A percentile compares a stretch with the other conserved stretches of the same genome.
phyloP scores from a whole-genome alignment of 2,113 vertebrate genomes.

The Sakesphorus luctuosus region DNA sequence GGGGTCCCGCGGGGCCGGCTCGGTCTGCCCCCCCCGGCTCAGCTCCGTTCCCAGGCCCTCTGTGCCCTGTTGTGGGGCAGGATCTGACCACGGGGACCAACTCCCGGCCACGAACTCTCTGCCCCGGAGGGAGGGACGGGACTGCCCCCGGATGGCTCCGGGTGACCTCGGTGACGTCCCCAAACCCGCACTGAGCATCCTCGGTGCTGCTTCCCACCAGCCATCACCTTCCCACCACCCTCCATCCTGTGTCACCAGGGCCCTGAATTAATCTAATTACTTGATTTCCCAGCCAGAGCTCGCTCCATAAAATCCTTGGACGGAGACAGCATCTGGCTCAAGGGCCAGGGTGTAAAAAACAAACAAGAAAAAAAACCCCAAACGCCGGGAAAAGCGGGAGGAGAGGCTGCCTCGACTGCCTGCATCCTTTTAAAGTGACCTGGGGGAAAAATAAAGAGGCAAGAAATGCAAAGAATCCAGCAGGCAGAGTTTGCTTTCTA shows the following conservation, averaged over 20 bases:
- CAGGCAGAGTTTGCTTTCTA: constrained; percentile 52
- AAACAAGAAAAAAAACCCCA: background rate
- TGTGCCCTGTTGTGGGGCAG: background rate
- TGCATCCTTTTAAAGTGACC: constrained; percentile 72
- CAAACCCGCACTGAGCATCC: background rate
- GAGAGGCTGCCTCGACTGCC: constrained; percentile 44
- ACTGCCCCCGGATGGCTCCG: fast-evolving
- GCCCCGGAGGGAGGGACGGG: too few species aligned
- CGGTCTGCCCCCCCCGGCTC: background rate
- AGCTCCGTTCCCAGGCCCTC: constrained; percentile 36
- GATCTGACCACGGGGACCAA: background rate
- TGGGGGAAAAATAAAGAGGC: constrained; percentile 71
- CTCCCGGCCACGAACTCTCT: background rate
- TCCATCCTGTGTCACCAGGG: background rate
- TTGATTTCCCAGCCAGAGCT: constrained; percentile 48
- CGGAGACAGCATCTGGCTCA: constrained; percentile 43
- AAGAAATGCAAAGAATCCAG: constrained; percentile 71
- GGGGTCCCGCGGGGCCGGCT: background rate
- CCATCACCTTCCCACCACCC: background rate
- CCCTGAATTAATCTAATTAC: constrained; percentile 4
- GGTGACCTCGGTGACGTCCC: background rate
- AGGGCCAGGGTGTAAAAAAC: constrained; percentile 44
- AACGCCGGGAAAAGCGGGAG: background rate
- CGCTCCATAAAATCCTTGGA: constrained; percentile 40
- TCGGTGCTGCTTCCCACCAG: background rate